Evolutionary conservation across 2,113 vertebrate genomes (phyloP), one percentile per base, ranked within the genome.

Genomic region (Cyprinus carpio): DNA sequence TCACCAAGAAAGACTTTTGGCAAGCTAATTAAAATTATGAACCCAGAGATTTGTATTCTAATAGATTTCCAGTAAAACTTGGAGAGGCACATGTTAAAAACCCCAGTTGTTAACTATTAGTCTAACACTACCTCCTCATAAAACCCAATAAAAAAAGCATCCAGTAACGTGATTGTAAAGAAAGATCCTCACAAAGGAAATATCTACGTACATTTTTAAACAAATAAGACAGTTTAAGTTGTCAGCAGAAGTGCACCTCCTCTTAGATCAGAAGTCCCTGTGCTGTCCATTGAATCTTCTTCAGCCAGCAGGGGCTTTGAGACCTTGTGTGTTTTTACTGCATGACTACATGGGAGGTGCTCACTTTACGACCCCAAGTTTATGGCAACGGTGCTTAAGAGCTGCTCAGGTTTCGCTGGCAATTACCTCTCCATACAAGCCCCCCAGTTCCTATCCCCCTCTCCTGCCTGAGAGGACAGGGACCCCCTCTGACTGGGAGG

Each of bases 241-340:
- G 75, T 78, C 75, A 78, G 18, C 77, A 74, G 69, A 87, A 77
- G 62, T 46, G 37, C 60, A 58, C 46, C 69, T 69, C 78, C 23
- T 37, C n/a, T 40, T 81, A 83, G 84, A 84, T 84, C 71, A 74
- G 58, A 81, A n/a, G 25, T 34, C 29, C 18, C 25, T 31, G 25
- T 20, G 75, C 75, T 49, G 58, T 80, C 46, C 51, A 7, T 67
- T 56, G 58, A 75, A 67, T 72, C 29, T 40, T 84, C 71, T 54
- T 58, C 81, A 16, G 65, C 71, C 16, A 37, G 81, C 85, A 87
- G 89, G 91, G 90, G 90, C 90, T 89, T 91, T 87, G 84, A 91
- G 92, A 90, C 91, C 93, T 92, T 88, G 92, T 87, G 87, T 92
- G 90, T 92, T 93, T 91, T 93, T 92, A 92, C 87, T 91, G 89